These are phyloP conservation scores for Muntiacus muntjak DNA, from an alignment of 2,113 vertebrate genomes.

Conservation along the genomic window DNA sequence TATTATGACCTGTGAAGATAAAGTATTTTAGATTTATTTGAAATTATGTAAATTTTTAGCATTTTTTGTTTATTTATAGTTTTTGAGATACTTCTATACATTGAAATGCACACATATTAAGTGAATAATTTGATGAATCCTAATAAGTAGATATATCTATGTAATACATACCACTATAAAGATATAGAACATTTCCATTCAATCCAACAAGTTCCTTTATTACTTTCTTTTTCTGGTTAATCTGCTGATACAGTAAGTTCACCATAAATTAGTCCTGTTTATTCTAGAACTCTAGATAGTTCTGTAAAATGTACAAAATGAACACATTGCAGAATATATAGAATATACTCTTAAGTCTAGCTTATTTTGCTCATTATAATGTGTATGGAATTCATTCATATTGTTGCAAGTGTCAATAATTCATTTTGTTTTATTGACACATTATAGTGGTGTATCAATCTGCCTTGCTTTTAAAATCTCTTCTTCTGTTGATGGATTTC, in stretches of 20 bases:
- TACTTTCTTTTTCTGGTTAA: not conserved
- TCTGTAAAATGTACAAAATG: not conserved
- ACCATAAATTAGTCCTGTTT: not conserved
- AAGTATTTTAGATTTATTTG: not conserved
- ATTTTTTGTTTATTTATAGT: not conserved
- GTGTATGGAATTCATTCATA: not conserved
- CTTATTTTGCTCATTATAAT: not conserved
- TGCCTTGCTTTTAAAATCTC: not conserved
- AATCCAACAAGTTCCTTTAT: not conserved
- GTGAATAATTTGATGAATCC: not conserved
- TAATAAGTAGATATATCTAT: not conserved
- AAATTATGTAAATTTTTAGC: not conserved
- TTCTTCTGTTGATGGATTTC: not conserved
- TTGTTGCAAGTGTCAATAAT: not conserved
- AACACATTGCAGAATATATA: not conserved
- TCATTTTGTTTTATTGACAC: not conserved
- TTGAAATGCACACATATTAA: not conserved
- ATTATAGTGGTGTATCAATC: not conserved
- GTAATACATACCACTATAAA: not conserved
- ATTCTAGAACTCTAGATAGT: not conserved
- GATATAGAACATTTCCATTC: not conserved
- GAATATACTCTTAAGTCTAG: not conserved
- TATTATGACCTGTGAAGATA: not conserved
- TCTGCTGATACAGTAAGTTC: not conserved
- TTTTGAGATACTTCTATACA: not conserved